These are phyloP conservation scores for Diuraphis noxia DNA, from an alignment of 1,140 invertebrate genomes.

Conservation along the genomic window DNA sequence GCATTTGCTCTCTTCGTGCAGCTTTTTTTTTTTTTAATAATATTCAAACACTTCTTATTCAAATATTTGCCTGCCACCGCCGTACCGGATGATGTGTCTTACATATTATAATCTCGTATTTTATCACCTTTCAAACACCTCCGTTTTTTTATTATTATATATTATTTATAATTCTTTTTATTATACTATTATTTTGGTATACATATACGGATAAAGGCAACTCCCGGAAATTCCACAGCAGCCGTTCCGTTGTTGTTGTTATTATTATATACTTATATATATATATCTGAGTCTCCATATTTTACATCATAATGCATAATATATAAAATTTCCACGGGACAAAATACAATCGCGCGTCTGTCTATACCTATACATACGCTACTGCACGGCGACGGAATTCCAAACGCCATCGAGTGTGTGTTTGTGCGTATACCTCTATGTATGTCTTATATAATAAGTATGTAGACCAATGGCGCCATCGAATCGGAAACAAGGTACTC, in stretches of 20 bases:
- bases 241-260: not conserved
- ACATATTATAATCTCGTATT: constrained; percentile 45
- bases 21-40: constrained; percentile 29
- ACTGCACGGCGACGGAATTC: not conserved
- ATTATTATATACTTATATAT: not conserved
- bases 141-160: not conserved
- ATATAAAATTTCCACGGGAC: not conserved
- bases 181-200: constrained; percentile 7
- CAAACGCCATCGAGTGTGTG: not conserved
- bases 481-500: constrained; percentile 42
- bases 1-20: constrained; percentile 41
- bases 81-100: constrained; percentile 41
- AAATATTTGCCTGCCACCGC: constrained; percentile 27
- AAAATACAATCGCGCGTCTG: not conserved
- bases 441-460: not conserved
- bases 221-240: constrained; percentile 23
- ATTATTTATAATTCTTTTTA: not conserved
- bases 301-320: not conserved
- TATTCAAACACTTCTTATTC: constrained; percentile 51
- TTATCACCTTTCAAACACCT: constrained; percentile 38
- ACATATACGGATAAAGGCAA: constrained; percentile 4
- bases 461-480: constrained; percentile 44
- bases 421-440: not conserved
- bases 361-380: not conserved
- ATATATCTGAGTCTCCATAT: not conserved